phyloP scores from a whole-genome alignment of 2,888 invertebrate genomes.

The Lissonota sp. region DNA sequence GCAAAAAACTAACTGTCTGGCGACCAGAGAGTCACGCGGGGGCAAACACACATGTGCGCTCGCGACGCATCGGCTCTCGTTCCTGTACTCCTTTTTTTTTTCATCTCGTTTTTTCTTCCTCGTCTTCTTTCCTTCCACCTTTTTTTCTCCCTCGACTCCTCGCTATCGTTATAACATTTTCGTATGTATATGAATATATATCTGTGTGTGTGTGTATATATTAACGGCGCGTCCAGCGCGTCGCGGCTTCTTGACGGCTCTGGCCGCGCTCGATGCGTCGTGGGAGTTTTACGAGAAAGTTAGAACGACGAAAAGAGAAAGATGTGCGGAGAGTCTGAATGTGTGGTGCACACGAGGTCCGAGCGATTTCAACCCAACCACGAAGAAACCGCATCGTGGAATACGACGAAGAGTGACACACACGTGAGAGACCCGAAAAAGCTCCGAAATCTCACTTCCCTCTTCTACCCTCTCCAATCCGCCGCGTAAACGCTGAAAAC shows the following conservation, averaged over 20 bases:
- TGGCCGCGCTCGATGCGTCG: constrained; percentile 66
- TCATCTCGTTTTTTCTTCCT: constrained; percentile 10
- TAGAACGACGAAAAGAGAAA: constrained; percentile 1
- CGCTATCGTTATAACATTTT: constrained; percentile 16
- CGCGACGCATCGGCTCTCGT: constrained; percentile 62
- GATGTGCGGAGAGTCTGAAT: neutral
- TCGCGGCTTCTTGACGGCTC: constrained; percentile 39
- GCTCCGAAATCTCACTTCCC: constrained; percentile 66
- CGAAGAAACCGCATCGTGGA: constrained; percentile 42
- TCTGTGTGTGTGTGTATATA: constrained; percentile 9
- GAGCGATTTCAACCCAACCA: constrained; percentile 48
- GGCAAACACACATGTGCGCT: constrained; percentile 60
- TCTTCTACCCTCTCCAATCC: constrained; percentile 11
- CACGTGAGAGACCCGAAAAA: constrained; percentile 59
- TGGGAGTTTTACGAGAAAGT: constrained; percentile 70
- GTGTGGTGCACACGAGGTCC: constrained; percentile 58
- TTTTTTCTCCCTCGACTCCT: constrained; percentile 43
- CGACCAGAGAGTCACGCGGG: constrained; percentile 74
- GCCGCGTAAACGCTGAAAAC: neutral
- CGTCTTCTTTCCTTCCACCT: neutral
- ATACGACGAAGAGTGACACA: constrained; percentile 59
- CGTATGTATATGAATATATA: constrained; percentile 14
- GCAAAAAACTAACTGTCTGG: constrained; percentile 83
- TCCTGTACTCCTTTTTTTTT: constrained; percentile 48
- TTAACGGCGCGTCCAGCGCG: constrained; percentile 63